These are phyloP conservation scores for Cryptotermes secundus DNA, from an alignment of 1,140 invertebrate species.

Conservation along the genomic window DNA sequence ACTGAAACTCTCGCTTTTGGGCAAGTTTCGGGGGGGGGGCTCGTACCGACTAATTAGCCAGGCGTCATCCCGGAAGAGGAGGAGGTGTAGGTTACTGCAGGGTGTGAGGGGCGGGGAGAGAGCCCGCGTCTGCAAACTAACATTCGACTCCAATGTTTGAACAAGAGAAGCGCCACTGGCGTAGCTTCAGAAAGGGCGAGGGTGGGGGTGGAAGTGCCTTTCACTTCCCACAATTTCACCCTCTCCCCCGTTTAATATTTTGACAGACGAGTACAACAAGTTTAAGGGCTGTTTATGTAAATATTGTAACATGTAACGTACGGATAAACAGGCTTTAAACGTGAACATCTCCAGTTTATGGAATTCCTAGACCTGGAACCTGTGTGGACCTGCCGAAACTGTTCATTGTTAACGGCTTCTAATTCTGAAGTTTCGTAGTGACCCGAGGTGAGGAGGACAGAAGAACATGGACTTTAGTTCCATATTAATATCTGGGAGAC, in stretches of 20 bases:
- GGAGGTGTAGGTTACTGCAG: background rate
- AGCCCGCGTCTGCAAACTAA: background rate
- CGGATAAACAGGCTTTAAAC: too few species aligned
- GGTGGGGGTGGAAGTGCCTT: background rate
- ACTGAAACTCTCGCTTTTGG: background rate
- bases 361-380: too few species aligned
- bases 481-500: too few species aligned
- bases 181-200: background rate
- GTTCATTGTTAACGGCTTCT: too few species aligned
- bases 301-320: background rate
- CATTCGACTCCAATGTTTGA: background rate
- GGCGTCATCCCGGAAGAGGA: background rate
- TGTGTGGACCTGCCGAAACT: too few species aligned
- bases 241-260: background rate
- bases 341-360: too few species aligned
- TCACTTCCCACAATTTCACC: too few species aligned
- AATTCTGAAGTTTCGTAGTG: too few species aligned
- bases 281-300: background rate
- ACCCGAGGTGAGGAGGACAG: too few species aligned
- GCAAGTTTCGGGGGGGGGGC: background rate
- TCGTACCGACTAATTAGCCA: background rate
- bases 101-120: background rate
- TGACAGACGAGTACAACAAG: background rate
- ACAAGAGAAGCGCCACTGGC: background rate
- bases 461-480: too few species aligned